Evolutionary conservation across 2,888 invertebrate genomes (phyloP).

Genomic region (Carabus problematicus): DNA sequence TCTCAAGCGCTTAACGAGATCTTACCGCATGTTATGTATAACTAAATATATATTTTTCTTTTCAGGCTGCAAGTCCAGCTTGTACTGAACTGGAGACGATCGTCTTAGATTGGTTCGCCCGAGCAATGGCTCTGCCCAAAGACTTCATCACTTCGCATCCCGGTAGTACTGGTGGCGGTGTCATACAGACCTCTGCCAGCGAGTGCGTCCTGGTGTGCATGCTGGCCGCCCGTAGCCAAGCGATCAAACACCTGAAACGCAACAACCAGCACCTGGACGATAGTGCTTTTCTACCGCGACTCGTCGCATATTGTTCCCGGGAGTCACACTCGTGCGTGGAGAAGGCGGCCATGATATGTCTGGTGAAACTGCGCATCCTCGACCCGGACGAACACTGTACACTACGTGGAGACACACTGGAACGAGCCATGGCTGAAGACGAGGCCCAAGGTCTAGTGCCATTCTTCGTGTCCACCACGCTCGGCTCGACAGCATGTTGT

Average conservation of each 20-base stretch:
- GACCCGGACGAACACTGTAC: conserved; percentile 74
- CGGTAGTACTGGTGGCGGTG: conserved; percentile 76
- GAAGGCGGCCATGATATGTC: conserved; percentile 80
- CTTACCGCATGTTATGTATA: too few relatives aligned
- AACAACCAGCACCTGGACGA: conserved; percentile 63
- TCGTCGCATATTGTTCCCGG: conserved; percentile 78
- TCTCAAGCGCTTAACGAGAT: too few relatives aligned
- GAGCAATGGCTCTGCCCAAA: conserved; percentile 75
- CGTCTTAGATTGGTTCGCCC: conserved; percentile 83
- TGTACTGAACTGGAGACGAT: conserved; percentile 87
- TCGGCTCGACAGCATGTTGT: conserved; percentile 85
- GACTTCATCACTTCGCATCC: conserved; percentile 66
- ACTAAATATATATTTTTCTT: conserved; percentile 41
- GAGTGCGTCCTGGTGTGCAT: conserved; percentile 82
- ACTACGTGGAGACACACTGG: conserved; percentile 69
- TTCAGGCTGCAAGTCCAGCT: conserved; percentile 82
- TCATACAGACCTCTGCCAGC: conserved; percentile 83
- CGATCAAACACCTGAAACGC: conserved; percentile 72
- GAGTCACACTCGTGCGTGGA: conserved; percentile 81
- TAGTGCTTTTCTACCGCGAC: conserved; percentile 74
- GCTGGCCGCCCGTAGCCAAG: conserved; percentile 76
- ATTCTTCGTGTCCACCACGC: conserved; percentile 82
- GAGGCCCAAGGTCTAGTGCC: conserved; percentile 77
- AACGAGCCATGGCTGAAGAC: conserved; percentile 74
- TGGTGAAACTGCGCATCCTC: conserved; percentile 74